These are phyloP conservation scores for Neofelis nebulosa DNA, from an alignment of 2,113 vertebrate genomes.

Conservation along the genomic window DNA sequence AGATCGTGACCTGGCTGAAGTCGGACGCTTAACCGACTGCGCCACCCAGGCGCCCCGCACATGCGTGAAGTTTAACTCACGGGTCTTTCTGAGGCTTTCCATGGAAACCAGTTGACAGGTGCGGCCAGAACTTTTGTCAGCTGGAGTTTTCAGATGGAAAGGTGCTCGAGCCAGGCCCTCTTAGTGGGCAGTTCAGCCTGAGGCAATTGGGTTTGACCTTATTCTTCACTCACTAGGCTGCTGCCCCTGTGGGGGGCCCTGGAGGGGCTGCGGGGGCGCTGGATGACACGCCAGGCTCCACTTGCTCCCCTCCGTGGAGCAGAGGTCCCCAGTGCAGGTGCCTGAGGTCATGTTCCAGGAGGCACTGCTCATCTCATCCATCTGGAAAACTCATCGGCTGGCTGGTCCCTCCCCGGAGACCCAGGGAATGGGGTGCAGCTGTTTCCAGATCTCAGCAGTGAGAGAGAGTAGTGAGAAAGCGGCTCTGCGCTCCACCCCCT, in stretches of 20 bases:
- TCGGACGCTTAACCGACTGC: no score
- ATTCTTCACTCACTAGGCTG: not conserved
- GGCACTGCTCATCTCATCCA: not conserved
- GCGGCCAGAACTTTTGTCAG: not conserved
- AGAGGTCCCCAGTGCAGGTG: not conserved
- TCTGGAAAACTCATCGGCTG: conserved; percentile 2
- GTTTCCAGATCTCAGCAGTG: conserved; percentile 27
- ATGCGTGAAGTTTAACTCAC: no score
- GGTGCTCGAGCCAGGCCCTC: not conserved
- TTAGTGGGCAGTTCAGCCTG: not conserved
- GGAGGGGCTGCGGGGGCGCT: no score
- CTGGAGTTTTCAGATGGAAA: not conserved
- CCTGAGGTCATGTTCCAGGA: conserved; percentile 24
- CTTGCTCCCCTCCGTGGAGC: not conserved
- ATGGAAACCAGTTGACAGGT: not conserved
- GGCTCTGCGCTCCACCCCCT: not conserved
- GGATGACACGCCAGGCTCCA: not conserved
- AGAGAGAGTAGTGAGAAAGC: not conserved
- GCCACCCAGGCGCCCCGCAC: no score
- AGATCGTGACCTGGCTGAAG: no score
- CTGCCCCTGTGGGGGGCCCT: not conserved
- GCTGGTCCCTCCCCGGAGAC: conserved; percentile 9
- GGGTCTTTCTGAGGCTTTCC: not conserved
- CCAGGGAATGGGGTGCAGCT: conserved; percentile 11
- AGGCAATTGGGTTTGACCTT: not conserved